Base-by-base conservation (phyloP, 2,888 invertebrate species). In the Antheraea assamensis region DNA sequence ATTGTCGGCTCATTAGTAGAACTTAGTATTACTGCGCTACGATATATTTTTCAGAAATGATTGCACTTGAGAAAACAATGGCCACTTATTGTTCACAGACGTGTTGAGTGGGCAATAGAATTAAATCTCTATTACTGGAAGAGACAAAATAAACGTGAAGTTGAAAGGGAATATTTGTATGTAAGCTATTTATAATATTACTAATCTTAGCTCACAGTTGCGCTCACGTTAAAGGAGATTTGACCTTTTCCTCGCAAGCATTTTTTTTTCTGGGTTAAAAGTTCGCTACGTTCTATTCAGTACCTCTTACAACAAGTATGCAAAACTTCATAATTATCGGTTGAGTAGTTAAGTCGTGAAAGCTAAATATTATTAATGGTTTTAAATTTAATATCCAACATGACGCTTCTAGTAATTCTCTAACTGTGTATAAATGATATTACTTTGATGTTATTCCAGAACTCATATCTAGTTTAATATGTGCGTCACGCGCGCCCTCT, bases 41-140 rank as follows among this genome's bases (percentile, higher is more conserved):
- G 84, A 86, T 89, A 87, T 85, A 87, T 80, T 81, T 83, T 81
- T 89, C 90, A 89, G 90, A 85, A 89, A 87, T 90, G 89, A 91
- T 91, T 90, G 83, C 88, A 81, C 83, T 82, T 83, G 85, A 85
- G 86, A 68, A 35, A 88, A 91, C 91, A 91, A 90, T 89, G 77
- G 87, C 79, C 83, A 83, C 85, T 90, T 90, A 89, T 85, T 87
- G 85, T 86, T 87, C 87, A 85, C 86, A 79, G 81, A 81, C 73
- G 35, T n/a, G 27, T 27, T 64, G 27, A 35, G n/a, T 35, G 21
- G 21, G 31, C 31, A 68, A 7, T 21, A 35, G 21, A 68, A 68
- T 35, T 64, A 64, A 64, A 68, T 5, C 17, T 31, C 17, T 10
- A n/a, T n/a, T 68, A 68, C 35, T 68, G 35, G 35, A 68, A 35